These are phyloP conservation scores for Nephrotoma appendiculata DNA, from an alignment of 2,888 invertebrate species.

Conservation along the genomic window DNA sequence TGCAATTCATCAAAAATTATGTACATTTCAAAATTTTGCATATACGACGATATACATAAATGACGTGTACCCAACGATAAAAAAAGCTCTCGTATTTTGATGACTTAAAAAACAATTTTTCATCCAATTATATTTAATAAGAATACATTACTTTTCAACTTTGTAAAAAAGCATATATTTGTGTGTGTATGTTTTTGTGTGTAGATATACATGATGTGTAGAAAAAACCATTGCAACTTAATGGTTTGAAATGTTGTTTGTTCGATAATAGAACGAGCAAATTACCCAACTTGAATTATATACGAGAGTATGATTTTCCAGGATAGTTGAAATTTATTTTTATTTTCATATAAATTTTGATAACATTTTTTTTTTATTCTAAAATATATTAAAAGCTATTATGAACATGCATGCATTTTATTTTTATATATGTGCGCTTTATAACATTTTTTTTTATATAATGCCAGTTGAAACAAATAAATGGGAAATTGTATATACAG, in stretches of 20 bases:
- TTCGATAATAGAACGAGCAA: neutral
- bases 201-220: neutral
- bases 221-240: neutral
- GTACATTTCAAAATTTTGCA: too few relatives aligned
- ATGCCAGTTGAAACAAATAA: neutral
- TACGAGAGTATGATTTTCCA: neutral
- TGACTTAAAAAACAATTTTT: neutral
- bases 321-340: neutral
- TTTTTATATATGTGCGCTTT: neutral
- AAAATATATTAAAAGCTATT: neutral
- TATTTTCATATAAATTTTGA: neutral
- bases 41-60: too few relatives aligned
- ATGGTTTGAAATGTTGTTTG: neutral
- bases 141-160: neutral
- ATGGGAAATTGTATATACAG: neutral
- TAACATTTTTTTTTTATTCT: neutral
- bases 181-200: neutral
- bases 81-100: neutral
- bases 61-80: too few relatives aligned
- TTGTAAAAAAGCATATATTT: neutral
- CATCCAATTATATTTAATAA: neutral
- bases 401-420: neutral
- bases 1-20: too few relatives aligned
- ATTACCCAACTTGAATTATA: neutral
- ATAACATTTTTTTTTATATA: neutral